A percentile compares a stretch with the other conserved stretches of the same genome.
phyloP scores from a whole-genome alignment of 2,888 invertebrate species.

The Arctia plantaginis region DNA sequence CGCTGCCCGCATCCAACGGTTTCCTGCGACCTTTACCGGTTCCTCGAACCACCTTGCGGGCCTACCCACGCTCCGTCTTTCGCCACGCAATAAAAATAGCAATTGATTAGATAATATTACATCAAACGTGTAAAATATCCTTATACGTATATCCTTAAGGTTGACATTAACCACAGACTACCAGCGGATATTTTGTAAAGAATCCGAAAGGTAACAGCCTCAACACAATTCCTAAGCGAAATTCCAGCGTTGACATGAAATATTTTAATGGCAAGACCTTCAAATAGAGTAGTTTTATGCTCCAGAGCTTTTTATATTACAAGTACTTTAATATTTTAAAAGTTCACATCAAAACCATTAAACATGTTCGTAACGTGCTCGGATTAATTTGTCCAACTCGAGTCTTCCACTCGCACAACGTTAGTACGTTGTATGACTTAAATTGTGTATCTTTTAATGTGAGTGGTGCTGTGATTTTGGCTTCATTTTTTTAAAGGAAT shows the following conservation, averaged over 20 bases:
- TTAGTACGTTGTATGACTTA: conserved; percentile 28
- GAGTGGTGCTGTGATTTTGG: conserved; percentile 31
- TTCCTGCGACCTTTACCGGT: no score
- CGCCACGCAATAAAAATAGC: no score
- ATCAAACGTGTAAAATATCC: not conserved
- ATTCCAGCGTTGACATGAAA: conserved; percentile 37
- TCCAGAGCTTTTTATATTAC: conserved; percentile 51
- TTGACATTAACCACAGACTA: conserved; percentile 22
- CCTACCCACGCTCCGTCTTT: no score
- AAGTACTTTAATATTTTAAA: conserved; percentile 56
- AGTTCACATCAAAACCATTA: conserved; percentile 56
- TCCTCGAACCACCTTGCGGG: no score
- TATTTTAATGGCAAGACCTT: conserved; percentile 53
- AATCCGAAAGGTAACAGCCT: conserved; percentile 24
- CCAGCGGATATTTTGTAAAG: conserved; percentile 28
- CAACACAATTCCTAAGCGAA: conserved; percentile 40
- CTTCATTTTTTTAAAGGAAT: conserved; percentile 2
- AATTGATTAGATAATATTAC: not conserved
- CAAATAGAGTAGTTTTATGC: conserved; percentile 55
- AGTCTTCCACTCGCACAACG: conserved; percentile 22
- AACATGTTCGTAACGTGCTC: conserved; percentile 43
- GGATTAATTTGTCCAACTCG: conserved; percentile 41
- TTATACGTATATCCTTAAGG: not conserved
- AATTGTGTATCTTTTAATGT: conserved; percentile 41
- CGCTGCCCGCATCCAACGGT: no score